phyloP scores from a whole-genome alignment of 2,113 vertebrate genomes.

The Oreochromis tanganicae region DNA sequence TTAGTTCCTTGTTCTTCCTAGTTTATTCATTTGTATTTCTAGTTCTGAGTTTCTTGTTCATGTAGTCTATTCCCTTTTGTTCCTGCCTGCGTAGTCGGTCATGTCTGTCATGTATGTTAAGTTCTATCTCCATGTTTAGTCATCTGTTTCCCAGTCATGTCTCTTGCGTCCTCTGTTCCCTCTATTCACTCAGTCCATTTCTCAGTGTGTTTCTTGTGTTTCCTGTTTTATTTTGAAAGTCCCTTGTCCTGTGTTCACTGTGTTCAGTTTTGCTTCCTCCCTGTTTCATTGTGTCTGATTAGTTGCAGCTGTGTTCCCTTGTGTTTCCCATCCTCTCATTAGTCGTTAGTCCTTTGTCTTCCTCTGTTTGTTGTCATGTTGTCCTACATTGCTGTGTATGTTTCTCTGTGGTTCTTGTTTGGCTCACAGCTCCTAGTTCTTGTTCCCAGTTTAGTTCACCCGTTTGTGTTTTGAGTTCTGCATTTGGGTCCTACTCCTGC shows the following conservation, averaged over 20 bases:
- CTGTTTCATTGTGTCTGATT: background rate
- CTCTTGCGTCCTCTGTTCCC: fast-evolving
- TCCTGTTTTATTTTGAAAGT: background rate
- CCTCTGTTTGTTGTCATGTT: background rate
- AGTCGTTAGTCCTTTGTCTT: background rate
- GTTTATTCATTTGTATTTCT: background rate
- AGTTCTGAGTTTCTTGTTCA: background rate
- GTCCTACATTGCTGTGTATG: background rate
- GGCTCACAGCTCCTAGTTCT: background rate
- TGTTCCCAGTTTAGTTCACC: background rate
- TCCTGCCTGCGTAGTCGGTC: background rate
- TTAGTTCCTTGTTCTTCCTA: background rate
- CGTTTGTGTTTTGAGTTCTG: background rate
- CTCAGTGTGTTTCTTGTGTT: background rate
- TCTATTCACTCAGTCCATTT: background rate
- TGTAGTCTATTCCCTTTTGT: background rate
- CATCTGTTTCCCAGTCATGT: background rate
- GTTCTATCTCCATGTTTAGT: background rate
- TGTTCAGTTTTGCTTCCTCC: background rate
- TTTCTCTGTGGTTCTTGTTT: background rate
- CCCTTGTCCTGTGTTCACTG: background rate
- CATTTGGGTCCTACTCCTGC: background rate
- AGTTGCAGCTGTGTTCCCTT: background rate
- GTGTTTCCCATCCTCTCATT: background rate
- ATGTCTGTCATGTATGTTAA: background rate